Evolutionary conservation across 2,888 invertebrate genomes (phyloP).

Genomic region (Ceriagrion tenellum): DNA sequence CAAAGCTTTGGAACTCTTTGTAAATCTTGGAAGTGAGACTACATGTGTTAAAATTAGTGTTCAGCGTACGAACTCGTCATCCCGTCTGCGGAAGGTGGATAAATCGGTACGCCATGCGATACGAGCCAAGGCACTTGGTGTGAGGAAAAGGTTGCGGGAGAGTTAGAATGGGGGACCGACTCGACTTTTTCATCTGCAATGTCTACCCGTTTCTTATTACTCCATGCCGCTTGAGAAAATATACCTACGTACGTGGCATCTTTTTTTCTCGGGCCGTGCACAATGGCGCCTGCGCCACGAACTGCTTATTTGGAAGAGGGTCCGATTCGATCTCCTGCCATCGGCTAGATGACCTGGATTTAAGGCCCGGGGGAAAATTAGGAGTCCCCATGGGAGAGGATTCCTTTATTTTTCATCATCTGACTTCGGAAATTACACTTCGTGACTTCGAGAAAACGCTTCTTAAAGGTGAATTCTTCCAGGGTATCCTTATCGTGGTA

Average conservation of each 20-base stretch:
- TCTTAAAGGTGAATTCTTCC: background rate
- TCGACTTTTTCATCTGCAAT: background rate
- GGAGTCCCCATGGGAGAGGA: background rate
- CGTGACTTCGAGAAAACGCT: background rate
- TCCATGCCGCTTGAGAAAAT: background rate
- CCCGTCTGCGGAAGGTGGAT: too few relatives aligned
- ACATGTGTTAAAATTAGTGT: too few relatives aligned
- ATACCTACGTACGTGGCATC: background rate
- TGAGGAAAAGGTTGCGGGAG: background rate
- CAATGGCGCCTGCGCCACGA: background rate
- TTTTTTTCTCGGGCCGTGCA: background rate
- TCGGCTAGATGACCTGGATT: conserved; percentile 25
- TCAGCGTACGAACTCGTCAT: too few relatives aligned
- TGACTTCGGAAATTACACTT: background rate
- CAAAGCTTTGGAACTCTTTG: too few relatives aligned
- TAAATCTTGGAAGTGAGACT: too few relatives aligned
- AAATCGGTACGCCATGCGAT: background rate
- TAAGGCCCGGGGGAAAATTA: conserved; percentile 8
- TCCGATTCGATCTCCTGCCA: conserved; percentile 17
- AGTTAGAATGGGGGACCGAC: background rate
- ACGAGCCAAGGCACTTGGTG: background rate
- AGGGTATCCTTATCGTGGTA: background rate
- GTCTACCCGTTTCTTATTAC: background rate
- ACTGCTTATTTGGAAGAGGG: background rate
- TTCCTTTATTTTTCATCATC: background rate